Percentiles rank a stretch among this genome's conserved stretches.
phyloP scores from a whole-genome alignment of 1,140 invertebrate species.

The Mylabris phalerata region DNA sequence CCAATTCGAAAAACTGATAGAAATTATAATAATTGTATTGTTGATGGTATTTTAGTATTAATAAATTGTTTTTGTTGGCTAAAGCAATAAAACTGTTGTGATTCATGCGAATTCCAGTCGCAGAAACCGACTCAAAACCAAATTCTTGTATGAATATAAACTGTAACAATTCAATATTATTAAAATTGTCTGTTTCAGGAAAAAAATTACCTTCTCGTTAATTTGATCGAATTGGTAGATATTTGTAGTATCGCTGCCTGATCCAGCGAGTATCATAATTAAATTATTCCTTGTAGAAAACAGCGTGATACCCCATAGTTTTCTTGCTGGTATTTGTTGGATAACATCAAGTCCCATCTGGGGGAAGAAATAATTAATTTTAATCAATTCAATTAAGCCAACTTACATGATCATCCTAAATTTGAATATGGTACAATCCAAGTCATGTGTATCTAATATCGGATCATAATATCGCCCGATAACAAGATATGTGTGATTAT shows the following conservation, averaged over 20 bases:
- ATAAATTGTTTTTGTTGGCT: conserved; percentile 26
- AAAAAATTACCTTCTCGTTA: conserved; percentile 24
- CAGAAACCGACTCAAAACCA: too few relatives aligned
- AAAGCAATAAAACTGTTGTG: conserved; percentile 32
- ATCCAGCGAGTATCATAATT: conserved; percentile 26
- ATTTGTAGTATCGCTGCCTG: conserved; percentile 13
- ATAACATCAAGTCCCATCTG: conserved; percentile 24
- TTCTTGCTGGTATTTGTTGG: conserved; percentile 27
- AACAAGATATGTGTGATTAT: conserved; percentile 27
- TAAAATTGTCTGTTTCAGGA: too few relatives aligned
- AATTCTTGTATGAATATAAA: too few relatives aligned
- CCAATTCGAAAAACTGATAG: conserved; percentile 30
- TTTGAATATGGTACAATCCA: conserved; percentile 26
- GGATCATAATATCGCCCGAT: conserved; percentile 31
- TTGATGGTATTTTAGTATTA: conserved; percentile 32
- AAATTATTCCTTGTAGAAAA: conserved; percentile 30
- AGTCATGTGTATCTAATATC: conserved; percentile 21
- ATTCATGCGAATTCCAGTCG: too few relatives aligned
- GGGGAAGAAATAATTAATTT: background rate
- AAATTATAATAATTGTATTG: conserved; percentile 33
- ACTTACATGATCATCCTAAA: conserved; percentile 28
- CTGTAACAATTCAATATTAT: too few relatives aligned
- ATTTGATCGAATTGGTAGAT: conserved; percentile 31
- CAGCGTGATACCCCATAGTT: conserved; percentile 22
- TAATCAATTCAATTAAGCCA: background rate